Evolutionary conservation across 1,140 invertebrate genomes (phyloP).

Genomic region (Coptotermes formosanus): DNA sequence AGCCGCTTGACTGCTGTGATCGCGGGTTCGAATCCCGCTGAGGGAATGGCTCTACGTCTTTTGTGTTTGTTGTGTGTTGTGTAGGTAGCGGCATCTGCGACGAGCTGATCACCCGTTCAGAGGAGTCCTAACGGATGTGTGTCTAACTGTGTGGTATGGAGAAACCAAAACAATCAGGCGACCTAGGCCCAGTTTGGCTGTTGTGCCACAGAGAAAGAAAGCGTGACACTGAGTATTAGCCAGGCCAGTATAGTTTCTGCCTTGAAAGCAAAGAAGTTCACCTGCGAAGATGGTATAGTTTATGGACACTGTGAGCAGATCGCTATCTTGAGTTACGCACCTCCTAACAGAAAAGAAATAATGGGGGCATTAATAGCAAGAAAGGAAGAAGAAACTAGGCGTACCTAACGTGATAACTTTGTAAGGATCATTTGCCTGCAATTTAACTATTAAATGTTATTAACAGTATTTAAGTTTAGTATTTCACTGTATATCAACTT

Average conservation of each 20-base stretch:
- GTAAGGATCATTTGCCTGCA: neutral
- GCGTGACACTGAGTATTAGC: too few species aligned
- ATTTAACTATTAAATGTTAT: neutral
- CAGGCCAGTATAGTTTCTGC: neutral
- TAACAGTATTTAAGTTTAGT: neutral
- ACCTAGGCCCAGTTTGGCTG: too few species aligned
- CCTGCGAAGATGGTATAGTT: neutral
- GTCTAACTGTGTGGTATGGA: too few species aligned
- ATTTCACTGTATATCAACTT: neutral
- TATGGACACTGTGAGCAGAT: neutral
- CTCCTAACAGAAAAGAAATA: neutral
- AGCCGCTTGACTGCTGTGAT: too few species aligned
- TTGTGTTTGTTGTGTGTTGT: too few species aligned
- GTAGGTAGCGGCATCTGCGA: too few species aligned
- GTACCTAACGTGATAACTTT: neutral
- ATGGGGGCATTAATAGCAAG: neutral
- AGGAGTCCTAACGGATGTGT: too few species aligned
- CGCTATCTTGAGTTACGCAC: neutral
- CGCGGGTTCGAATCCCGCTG: too few species aligned
- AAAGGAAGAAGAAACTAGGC: neutral
- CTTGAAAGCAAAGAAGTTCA: neutral
- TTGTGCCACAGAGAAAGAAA: too few species aligned
- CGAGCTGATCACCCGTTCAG: too few species aligned
- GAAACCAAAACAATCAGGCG: too few species aligned
- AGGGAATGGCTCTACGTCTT: too few species aligned